Evolutionary conservation across 1,140 invertebrate species (phyloP), one percentile per base, ranked within the genome.

Genomic region (Hylaeus anthracinus): DNA sequence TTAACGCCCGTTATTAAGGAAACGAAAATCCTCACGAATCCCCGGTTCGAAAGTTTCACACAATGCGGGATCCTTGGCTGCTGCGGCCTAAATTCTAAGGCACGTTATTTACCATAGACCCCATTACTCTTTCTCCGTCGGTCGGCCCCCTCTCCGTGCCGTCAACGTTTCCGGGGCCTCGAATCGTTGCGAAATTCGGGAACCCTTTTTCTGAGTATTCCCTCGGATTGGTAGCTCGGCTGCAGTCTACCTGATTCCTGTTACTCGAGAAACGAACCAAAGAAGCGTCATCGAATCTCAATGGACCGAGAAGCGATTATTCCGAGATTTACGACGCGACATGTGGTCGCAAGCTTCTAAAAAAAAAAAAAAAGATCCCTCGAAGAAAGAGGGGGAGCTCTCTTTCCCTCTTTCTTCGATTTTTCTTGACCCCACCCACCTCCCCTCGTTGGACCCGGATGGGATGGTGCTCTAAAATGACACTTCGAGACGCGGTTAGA

Each of bases 121-220:
- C 53, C 61, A 70, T 70, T 75, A 43, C 66, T 85, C 53, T 79
- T 81, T 73, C 69, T 66, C 64, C 53, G 72, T 63, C 53, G 67
- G 58, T 56, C 56, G 41, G 26, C 6, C 14, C 48, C 45, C 41
- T 26, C 26, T 26, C 26, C 26, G 26, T 26, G 26, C 26, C 26
- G 65, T 53, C 26, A 37, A 8, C 56, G 45, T 86, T 81, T 82
- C 79, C 82, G 78, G 55, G 41, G 56, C 77, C 26, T 26, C 55
- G 37, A 26, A 15, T 58, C 70, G 41, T 85, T 78, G 80, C 80
- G 75, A 88, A 87, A 85, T 83, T 82, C 64, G 51, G 58, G 58
- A 73, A 83, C 71, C 86, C 77, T 72, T 85, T 60, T 87, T 83
- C 77, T 69, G 41, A 43, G 84, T 76, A 84, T 83, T 70, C 63